A percentile compares a stretch with the other conserved stretches of the same genome.
Conservation (phyloP, 2,113 vertebrate genomes). For the Haliaeetus leucogaster region DNA sequence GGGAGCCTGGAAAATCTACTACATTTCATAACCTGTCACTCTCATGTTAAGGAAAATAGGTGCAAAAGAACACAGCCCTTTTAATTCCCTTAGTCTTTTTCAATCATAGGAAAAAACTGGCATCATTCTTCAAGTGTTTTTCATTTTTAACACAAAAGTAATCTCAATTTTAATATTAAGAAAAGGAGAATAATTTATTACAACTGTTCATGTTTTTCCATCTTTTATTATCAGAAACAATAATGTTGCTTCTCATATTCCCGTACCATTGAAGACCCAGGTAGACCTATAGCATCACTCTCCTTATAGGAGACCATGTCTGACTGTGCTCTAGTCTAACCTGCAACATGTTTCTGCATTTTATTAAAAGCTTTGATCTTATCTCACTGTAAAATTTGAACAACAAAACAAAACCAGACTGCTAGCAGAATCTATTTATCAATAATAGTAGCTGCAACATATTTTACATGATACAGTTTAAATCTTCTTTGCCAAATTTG, state of each 20-base stretch:
- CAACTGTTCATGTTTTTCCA: background rate
- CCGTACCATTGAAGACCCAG: rapidly evolving
- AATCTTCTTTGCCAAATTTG: background rate
- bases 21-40: background rate
- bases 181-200: background rate
- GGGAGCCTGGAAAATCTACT: background rate
- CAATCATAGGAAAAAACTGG: background rate
- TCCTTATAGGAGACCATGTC: background rate
- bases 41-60: background rate
- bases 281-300: background rate
- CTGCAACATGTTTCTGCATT: background rate
- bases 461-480: background rate
- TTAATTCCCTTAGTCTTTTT: background rate
- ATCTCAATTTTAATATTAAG: background rate
- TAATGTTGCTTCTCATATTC: background rate
- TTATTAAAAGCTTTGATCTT: background rate
- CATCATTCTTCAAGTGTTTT: background rate
- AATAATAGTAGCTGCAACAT: background rate
- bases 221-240: background rate
- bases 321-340: background rate
- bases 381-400: background rate
- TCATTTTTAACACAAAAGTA: background rate
- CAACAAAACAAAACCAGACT: background rate
- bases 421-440: background rate
- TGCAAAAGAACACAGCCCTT: background rate